Conservation (phyloP, 1,140 invertebrate genomes). For the Musca domestica region DNA sequence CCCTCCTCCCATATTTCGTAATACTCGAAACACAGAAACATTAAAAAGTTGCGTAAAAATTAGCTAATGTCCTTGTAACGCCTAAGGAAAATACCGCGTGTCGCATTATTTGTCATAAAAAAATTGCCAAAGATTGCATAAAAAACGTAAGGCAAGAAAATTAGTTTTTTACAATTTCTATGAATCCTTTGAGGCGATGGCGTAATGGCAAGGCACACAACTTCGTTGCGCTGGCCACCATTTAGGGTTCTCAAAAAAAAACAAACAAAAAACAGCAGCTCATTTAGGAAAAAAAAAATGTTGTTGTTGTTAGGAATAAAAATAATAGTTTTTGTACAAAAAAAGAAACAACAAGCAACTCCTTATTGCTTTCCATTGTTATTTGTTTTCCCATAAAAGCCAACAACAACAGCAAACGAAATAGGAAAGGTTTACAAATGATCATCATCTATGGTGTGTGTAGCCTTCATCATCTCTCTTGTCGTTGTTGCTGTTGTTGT, state of each 20-base stretch:
- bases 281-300: conserved; percentile 1
- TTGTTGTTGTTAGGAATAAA: too few species aligned
- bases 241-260: background rate
- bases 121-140: conserved; percentile 49
- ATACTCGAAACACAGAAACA: background rate
- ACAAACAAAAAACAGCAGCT: conserved; percentile 6
- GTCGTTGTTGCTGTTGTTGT: too few species aligned
- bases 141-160: conserved; percentile 34
- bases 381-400: background rate
- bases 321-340: too few species aligned
- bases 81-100: background rate
- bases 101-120: conserved; percentile 1
- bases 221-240: background rate
- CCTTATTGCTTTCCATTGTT: background rate
- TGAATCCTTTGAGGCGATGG: conserved; percentile 27
- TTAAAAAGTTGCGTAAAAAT: conserved; percentile 22
- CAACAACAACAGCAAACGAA: background rate
- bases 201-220: background rate
- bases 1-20: background rate
- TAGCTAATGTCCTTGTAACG: background rate
- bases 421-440: conserved; percentile 4
- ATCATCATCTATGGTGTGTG: background rate
- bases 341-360: too few species aligned
- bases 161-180: conserved; percentile 22
- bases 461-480: too few species aligned